Evolutionary conservation across 2,888 invertebrate species (phyloP).

Genomic region (Deilephila porcellus): DNA sequence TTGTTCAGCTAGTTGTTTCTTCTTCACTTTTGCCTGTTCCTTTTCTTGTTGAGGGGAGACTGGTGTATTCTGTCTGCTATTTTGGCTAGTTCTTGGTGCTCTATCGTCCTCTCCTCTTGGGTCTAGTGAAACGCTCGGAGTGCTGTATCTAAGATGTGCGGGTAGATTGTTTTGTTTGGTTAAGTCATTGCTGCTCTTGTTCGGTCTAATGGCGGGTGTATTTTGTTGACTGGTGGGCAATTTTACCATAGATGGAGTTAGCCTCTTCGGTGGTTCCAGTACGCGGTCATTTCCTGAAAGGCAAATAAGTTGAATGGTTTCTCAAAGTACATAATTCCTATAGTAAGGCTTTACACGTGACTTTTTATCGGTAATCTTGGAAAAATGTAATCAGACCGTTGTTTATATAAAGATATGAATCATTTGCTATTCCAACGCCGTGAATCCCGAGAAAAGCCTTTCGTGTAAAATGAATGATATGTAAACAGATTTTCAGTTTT

Average conservation of each 20-base stretch:
- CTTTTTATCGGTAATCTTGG: constrained; percentile 15
- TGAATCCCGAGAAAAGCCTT: background rate
- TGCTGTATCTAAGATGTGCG: constrained; percentile 52
- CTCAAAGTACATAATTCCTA: background rate
- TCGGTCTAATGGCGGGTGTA: constrained; percentile 43
- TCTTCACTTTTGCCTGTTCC: constrained; percentile 64
- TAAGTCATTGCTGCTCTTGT: constrained; percentile 65
- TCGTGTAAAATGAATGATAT: background rate
- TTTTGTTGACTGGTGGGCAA: constrained; percentile 44
- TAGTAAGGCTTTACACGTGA: background rate
- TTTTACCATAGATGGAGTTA: constrained; percentile 58
- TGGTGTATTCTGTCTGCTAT: constrained; percentile 47
- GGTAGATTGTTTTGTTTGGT: constrained; percentile 44
- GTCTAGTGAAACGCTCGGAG: constrained; percentile 57
- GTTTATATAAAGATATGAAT: constrained; percentile 23
- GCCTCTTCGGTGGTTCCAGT: constrained; percentile 52
- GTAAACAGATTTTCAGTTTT: background rate
- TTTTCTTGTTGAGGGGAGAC: constrained; percentile 44
- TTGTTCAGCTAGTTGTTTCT: constrained; percentile 55
- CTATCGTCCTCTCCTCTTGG: constrained; percentile 53
- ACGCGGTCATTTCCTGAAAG: constrained; percentile 47
- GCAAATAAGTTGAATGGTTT: background rate
- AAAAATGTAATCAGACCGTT: constrained; percentile 3
- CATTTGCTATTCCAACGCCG: background rate
- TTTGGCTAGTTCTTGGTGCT: constrained; percentile 42